These are phyloP conservation scores for Xiphorhynchus elegans DNA, from an alignment of 2,113 vertebrate genomes.

Conservation along the genomic window DNA sequence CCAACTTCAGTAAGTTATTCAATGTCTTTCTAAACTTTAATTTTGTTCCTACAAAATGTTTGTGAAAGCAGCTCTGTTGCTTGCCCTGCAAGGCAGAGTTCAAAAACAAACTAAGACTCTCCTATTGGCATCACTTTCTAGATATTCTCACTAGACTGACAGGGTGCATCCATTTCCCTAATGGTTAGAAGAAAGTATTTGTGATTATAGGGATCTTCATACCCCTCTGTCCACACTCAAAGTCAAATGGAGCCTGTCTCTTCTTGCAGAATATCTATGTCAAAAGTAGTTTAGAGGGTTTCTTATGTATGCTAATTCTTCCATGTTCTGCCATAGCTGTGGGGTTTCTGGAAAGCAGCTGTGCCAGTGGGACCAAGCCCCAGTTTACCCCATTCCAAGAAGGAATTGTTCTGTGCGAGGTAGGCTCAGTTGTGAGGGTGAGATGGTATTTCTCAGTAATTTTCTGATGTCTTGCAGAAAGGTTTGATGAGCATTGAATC, in stretches of 20 bases:
- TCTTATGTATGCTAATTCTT: neutral
- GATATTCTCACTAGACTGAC: neutral
- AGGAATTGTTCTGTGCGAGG: neutral
- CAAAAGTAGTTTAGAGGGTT: neutral
- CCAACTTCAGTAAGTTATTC: neutral
- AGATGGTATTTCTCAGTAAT: neutral
- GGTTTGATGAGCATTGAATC: neutral
- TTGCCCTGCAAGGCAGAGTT: neutral
- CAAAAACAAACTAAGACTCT: neutral
- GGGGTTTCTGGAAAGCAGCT: neutral
- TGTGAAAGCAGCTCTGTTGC: neutral
- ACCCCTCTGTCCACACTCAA: neutral
- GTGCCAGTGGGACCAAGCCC: fast-evolving
- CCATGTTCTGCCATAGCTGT: neutral
- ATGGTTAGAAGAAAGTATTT: neutral
- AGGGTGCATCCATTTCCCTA: neutral
- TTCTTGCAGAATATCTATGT: neutral
- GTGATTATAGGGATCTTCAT: neutral
- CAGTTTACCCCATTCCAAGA: neutral
- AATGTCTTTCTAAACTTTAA: neutral
- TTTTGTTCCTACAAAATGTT: neutral
- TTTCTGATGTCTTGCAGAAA: neutral
- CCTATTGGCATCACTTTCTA: neutral
- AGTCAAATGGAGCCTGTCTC: neutral
- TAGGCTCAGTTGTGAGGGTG: neutral